A percentile compares a stretch with the other conserved stretches of the same genome.
Evolutionary conservation across 2,888 invertebrate species (phyloP).

Genomic region (Ormyrus labotus): DNA sequence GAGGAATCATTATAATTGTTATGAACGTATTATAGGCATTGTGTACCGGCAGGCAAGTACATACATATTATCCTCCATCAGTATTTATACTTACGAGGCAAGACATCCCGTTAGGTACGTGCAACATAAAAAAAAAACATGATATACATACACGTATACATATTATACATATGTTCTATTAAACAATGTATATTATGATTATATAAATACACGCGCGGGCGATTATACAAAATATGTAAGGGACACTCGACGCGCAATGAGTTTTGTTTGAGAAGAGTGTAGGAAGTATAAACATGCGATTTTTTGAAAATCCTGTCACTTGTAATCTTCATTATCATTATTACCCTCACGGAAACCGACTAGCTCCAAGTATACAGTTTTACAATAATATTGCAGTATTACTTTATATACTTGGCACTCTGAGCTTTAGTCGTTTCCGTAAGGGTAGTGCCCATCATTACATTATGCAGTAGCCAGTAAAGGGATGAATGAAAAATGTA

Average conservation of each 20-base stretch:
- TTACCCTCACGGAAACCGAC: no score
- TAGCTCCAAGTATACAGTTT: no score
- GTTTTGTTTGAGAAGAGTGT: slow-evolving; percentile 4
- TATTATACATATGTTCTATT: slow-evolving; percentile 55
- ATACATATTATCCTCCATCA: slow-evolving; percentile 65
- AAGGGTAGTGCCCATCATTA: background rate
- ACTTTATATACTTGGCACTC: no score
- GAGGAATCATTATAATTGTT: slow-evolving; percentile 24
- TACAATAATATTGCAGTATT: no score
- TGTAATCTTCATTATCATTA: no score
- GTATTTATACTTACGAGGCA: slow-evolving; percentile 67
- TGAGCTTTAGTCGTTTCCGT: no score
- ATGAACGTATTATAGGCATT: slow-evolving; percentile 39
- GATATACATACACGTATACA: slow-evolving; percentile 54
- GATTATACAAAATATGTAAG: slow-evolving; percentile 28
- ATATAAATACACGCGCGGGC: slow-evolving; percentile 51
- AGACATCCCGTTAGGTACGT: slow-evolving; percentile 56
- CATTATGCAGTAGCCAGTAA: slow-evolving; percentile 13
- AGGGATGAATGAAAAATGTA: slow-evolving; percentile 26
- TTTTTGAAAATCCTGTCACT: slow-evolving; percentile 3
- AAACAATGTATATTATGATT: slow-evolving; percentile 54
- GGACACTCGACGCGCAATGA: slow-evolving; percentile 6
- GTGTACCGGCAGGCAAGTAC: slow-evolving; percentile 63
- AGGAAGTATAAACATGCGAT: slow-evolving; percentile 6
- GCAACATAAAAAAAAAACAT: slow-evolving; percentile 2